Conservation (phyloP, 2,888 invertebrate species). For the Ectobius pallidus region DNA sequence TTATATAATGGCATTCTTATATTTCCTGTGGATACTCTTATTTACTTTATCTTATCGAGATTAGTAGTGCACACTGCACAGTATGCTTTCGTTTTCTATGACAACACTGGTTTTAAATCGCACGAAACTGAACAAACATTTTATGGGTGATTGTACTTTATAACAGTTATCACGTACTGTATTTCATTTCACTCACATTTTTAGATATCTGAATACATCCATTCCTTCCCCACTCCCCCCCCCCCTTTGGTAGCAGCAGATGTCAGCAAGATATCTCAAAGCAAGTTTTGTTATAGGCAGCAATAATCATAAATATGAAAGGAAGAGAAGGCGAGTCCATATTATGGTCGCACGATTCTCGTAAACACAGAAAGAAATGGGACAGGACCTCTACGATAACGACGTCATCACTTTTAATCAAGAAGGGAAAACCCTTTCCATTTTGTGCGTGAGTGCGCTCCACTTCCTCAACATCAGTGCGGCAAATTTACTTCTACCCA, state of each 20-base stretch:
- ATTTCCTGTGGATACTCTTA: no score
- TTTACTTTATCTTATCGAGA: no score
- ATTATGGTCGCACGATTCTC: neutral
- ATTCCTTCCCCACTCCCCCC: neutral
- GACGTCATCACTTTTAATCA: neutral
- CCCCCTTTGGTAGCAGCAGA: neutral
- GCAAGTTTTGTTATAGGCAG: neutral
- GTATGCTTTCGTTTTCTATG: no score
- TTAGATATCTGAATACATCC: neutral
- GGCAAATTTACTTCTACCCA: no score
- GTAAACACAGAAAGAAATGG: constrained; percentile 2
- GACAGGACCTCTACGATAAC: neutral
- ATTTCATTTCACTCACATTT: neutral
- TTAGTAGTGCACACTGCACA: no score
- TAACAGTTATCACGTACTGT: neutral
- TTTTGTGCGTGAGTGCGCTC: no score
- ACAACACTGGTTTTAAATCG: neutral
- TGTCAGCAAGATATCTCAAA: neutral
- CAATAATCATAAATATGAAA: neutral
- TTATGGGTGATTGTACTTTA: neutral
- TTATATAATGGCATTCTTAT: no score
- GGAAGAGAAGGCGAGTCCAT: neutral
- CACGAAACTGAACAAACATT: neutral
- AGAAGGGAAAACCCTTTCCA: neutral
- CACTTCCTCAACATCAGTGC: no score